Base-by-base conservation (phyloP, 2,113 vertebrate genomes). In the Eupsittula cactorum region DNA sequence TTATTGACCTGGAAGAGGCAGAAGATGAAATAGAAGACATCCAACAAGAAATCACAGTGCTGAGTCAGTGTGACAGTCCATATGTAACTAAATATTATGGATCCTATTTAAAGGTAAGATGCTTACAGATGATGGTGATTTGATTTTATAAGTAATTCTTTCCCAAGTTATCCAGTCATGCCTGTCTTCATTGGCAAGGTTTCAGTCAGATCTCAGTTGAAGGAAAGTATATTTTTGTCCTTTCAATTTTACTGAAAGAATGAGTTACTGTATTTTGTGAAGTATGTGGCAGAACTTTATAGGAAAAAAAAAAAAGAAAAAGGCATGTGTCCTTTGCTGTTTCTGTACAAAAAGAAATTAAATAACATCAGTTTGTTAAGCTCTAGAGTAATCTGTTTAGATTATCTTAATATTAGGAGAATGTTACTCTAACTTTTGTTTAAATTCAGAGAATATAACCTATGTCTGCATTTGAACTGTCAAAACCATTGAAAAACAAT, bases 1-100 rank as follows among this genome's bases (percentile, higher is more conserved):
- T 99, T 92, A 99, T 99, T 96, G 99, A 99, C 96, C 98, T 99
- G 92, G 99, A 99, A 97, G 99, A 99, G 97, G 99, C 99, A 5
- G 99, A 99, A 97, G 99, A 99, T 93, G 99, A 99, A 96, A 99
- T 99, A 82, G 99, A 99, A 97, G 99, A 99, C 97, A 99, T 99
- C 97, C 99, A 99, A 70, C 99, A 99, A 96, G 99, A 99, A 97
- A 99, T 99, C 96, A 99, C 99, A 27, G 99, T 99, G 90, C 98
- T 99, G 90, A 99, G 99, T 97, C 99, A 99, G 93, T 99, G 99
- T 42, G 99, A 99, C 98, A 99, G 99, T 93, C 99, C 99, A 31
- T 99, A 99, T 24, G 99, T 99, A 96, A 99, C 99, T 96, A 99
- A 99, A 96, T 99, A 99, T 95, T 99, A 99, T 91, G 99, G 99